Percentiles rank a stretch among this genome's conserved stretches.
Conservation (phyloP, 2,797 vertebrate genomes). For the Esox masquinongy region DNA sequence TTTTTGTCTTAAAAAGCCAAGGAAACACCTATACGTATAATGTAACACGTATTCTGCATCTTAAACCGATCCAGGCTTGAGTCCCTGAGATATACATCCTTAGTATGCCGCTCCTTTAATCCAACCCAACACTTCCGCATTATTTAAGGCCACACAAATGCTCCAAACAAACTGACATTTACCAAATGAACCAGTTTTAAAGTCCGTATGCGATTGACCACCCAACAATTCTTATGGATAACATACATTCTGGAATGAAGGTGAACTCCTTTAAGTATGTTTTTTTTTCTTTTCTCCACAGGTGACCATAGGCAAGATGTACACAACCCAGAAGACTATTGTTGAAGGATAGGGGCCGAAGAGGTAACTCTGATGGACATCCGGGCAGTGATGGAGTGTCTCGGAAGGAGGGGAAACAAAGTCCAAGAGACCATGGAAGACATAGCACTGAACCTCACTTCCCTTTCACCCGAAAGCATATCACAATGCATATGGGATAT, state of each 20-base stretch:
- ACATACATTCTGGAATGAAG: not conserved
- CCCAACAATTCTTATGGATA: not conserved
- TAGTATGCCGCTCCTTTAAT: too few relatives aligned
- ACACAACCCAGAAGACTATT: constrained; percentile 70
- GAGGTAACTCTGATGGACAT: constrained; percentile 39
- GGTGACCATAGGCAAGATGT: constrained; percentile 77
- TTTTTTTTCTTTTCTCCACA: constrained; percentile 37
- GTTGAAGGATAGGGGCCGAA: constrained; percentile 69
- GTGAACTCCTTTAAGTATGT: not conserved
- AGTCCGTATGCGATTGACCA: not conserved
- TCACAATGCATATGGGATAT: too few relatives aligned
- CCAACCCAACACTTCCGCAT: not conserved
- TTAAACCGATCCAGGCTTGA: too few relatives aligned
- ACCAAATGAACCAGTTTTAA: not conserved
- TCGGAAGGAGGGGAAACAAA: not conserved
- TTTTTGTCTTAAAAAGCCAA: too few relatives aligned
- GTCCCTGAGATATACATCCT: too few relatives aligned
- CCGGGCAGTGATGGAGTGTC: not conserved
- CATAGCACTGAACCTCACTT: not conserved
- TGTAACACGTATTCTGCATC: too few relatives aligned
- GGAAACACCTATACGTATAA: too few relatives aligned
- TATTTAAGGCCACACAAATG: not conserved
- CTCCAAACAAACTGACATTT: not conserved
- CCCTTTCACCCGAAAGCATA: too few relatives aligned
- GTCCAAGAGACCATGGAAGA: not conserved